Evolutionary conservation across 2,113 vertebrate genomes (phyloP).

Genomic region (Macaca nemestrina): DNA sequence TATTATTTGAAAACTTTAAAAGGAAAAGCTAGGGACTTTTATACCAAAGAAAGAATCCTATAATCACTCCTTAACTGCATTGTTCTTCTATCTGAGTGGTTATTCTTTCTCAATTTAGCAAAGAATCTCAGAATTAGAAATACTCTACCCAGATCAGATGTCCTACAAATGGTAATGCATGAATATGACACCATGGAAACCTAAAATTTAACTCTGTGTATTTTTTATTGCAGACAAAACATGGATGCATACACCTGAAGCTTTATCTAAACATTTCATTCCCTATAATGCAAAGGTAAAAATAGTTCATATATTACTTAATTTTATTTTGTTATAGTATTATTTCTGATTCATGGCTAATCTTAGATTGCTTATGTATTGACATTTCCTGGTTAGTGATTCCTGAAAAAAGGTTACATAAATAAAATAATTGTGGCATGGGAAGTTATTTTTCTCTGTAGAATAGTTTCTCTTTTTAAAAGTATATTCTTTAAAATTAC

Average conservation of each 20-base stretch:
- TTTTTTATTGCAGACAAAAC: constrained; percentile 95
- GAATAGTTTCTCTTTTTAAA: neutral
- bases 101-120: neutral
- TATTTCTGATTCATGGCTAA: neutral
- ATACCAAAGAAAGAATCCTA: neutral
- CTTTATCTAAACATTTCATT: constrained; percentile 98
- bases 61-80: neutral
- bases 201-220: constrained; percentile 64
- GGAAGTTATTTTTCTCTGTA: neutral
- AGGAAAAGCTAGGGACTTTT: neutral
- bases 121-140: neutral
- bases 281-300: constrained; percentile 98
- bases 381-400: neutral
- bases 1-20: neutral
- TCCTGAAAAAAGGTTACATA: neutral
- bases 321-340: constrained; percentile 31
- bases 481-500: neutral
- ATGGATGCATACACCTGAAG: constrained; percentile 99
- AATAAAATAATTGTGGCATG: neutral
- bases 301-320: constrained; percentile 31
- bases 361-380: neutral
- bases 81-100: neutral
- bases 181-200: neutral
- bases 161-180: neutral
- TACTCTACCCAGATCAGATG: neutral